phyloP scores from a whole-genome alignment of 2,113 vertebrate species.

The Theristicus caerulescens region DNA sequence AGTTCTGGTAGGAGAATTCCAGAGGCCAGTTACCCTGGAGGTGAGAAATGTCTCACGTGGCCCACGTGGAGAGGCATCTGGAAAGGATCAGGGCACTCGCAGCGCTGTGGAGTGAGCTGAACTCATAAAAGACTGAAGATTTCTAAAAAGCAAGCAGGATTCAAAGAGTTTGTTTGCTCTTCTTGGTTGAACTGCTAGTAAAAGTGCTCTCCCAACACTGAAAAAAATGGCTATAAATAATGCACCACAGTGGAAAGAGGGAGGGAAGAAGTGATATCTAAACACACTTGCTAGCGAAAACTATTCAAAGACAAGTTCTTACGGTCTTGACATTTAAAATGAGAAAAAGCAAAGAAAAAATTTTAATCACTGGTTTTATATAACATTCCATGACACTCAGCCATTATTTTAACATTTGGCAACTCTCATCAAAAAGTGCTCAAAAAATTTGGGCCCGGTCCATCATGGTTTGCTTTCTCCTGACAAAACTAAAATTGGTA shows the following conservation, averaged over 20 bases:
- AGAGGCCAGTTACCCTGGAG: neutral
- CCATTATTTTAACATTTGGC: neutral
- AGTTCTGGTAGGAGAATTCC: neutral
- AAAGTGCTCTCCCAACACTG: neutral
- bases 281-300: neutral
- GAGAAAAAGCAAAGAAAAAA: neutral
- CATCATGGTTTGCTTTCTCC: neutral
- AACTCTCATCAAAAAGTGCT: neutral
- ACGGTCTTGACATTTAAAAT: neutral
- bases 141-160: neutral
- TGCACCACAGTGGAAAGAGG: neutral
- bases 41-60: neutral
- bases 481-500: neutral
- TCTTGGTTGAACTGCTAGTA: neutral
- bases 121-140: neutral
- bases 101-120: neutral
- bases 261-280: neutral
- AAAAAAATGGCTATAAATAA: neutral
- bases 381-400: neutral
- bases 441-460: neutral
- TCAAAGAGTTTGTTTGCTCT: neutral
- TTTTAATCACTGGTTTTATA: neutral
- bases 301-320: neutral
- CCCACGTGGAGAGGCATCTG: neutral
- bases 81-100: neutral